Evolutionary conservation across 2,888 invertebrate genomes (phyloP), one percentile per base, ranked within the genome.

Genomic region (Patella pellucida): DNA sequence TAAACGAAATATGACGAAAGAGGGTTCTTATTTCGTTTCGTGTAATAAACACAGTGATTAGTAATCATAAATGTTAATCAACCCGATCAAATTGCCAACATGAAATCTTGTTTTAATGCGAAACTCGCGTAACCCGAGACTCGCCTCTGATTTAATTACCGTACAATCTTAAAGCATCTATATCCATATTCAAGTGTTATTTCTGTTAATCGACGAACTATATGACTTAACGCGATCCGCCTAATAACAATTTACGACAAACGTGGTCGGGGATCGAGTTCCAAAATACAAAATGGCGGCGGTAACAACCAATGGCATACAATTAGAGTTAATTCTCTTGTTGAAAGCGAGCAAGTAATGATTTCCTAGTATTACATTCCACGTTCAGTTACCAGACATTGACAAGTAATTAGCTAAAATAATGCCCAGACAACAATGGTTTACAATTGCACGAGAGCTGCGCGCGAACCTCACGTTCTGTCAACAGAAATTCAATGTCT

Each of bases 381-480:
- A 62, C 62, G 62, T 62, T 19, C 62, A 3, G 23, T 23, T 62
- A 23, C 19, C 23, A 19, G 23, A 62, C 23, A 62, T 62, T 23
- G 19, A 62, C 62, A 23, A 23, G 62, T 62, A 62, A 62, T 62
- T 62, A 62, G 62, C 14, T 62, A 23, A 62, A 62, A 62, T 62
- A 62, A 62, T 62, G 62, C 62, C 14, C 19, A 23, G 62, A 19
- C 23, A 62, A 62, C 62, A 62, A n/a, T 4, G 23, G 23, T 62
- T 23, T 62, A 12, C 5, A 3, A 62, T 19, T 62, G 12, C 62
- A 9, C 14, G 19, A 19, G 62, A 23, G 19, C 19, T 15, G 11
- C 62, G 62, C 19, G 9, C 23, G 19, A 12, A 9, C 14, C 19
- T n/a, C 62, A 62, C 62, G 62, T 62, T 62, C 62, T 3, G 23